Conservation (phyloP, 1,140 invertebrate species). For the Saccostrea glomerata region DNA sequence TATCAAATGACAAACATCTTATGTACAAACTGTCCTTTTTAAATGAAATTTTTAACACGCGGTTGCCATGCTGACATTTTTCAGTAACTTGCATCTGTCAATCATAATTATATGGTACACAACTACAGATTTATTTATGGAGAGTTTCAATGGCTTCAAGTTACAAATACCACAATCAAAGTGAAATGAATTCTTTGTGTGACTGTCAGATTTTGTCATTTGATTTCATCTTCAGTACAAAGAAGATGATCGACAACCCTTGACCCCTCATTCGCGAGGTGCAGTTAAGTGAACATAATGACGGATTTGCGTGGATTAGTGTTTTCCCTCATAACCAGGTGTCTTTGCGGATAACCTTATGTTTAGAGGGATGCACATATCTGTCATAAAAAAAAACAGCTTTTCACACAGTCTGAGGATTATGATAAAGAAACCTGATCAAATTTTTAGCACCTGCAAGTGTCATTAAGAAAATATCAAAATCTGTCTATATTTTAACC, state of each 20-base stretch:
- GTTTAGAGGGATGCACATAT: slow-evolving; percentile 18
- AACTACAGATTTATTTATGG: slow-evolving; percentile 10
- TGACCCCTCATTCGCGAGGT: slow-evolving; percentile 15
- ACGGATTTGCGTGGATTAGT: slow-evolving; percentile 8
- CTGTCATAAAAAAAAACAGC: not conserved
- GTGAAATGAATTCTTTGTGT: slow-evolving; percentile 31
- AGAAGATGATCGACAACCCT: not conserved
- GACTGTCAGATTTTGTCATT: slow-evolving; percentile 21
- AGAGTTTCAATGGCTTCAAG: not conserved
- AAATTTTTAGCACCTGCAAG: slow-evolving; percentile 19
- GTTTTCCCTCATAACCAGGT: slow-evolving; percentile 2
- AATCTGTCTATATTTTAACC: not conserved
- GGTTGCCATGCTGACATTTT: not conserved
- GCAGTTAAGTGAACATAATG: slow-evolving; percentile 26
- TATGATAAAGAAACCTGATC: slow-evolving; percentile 1
- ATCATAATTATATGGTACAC: slow-evolving; percentile 7
- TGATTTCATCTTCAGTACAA: not conserved
- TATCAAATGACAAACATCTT: not conserved
- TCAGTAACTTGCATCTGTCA: slow-evolving; percentile 12
- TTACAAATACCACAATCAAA: slow-evolving; percentile 24
- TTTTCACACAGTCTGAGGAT: not conserved
- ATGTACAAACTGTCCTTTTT: not conserved
- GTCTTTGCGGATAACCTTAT: not conserved
- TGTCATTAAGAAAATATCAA: slow-evolving; percentile 6
- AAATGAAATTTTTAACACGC: not conserved